Percentiles rank a stretch among this genome's conserved stretches.
These are phyloP conservation scores for Shargacucullia verbasci DNA, from an alignment of 2,888 invertebrate genomes.

Conservation along the genomic window DNA sequence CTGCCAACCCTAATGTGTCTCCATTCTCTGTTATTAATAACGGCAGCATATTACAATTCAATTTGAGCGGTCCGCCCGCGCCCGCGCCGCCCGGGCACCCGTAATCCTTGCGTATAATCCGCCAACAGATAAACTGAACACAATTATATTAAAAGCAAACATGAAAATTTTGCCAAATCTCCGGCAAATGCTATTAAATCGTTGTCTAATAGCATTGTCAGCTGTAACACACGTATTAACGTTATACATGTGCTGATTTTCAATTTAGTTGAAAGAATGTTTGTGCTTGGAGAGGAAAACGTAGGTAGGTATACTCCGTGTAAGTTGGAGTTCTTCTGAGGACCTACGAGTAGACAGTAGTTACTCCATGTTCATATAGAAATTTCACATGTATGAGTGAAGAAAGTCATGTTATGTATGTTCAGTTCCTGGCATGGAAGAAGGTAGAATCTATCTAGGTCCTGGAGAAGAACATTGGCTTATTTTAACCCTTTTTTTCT, in stretches of 20 bases:
- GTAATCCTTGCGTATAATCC: constrained; percentile 79
- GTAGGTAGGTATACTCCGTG: no score
- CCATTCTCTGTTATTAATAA: constrained; percentile 81
- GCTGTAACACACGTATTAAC: constrained; percentile 62
- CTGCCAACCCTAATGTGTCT: constrained; percentile 70
- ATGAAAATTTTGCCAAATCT: constrained; percentile 81
- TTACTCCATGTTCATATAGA: no score
- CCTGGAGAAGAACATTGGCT: no score
- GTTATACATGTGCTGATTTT: constrained; percentile 23
- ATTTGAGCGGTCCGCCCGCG: constrained; percentile 79
- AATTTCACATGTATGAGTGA: no score
- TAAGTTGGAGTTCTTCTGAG: no score
- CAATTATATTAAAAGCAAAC: constrained; percentile 88
- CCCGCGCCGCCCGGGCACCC: constrained; percentile 45
- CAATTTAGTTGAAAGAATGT: background rate
- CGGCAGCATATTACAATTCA: constrained; percentile 87
- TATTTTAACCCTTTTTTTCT: no score
- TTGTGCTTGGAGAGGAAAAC: background rate
- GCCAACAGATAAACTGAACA: constrained; percentile 81
- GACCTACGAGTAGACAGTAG: no score
- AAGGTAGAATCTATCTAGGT: no score
- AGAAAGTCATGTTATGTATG: no score
- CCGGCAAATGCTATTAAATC: constrained; percentile 75
- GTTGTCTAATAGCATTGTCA: constrained; percentile 78
- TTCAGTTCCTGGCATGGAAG: no score